Evolutionary conservation across 2,113 vertebrate genomes (phyloP).

Genomic region (Furnarius figulus): DNA sequence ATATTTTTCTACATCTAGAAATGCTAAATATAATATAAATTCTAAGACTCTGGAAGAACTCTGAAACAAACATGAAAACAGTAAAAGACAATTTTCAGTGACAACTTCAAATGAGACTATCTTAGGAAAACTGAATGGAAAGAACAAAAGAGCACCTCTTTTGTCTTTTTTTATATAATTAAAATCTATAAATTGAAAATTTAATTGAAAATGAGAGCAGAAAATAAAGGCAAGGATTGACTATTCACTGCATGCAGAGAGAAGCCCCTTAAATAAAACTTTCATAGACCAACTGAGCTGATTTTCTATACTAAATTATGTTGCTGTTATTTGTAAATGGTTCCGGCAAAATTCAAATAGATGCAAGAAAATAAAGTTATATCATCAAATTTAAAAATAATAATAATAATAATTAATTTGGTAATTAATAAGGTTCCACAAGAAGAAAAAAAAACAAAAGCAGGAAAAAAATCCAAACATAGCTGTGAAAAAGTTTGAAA

Average conservation of each 20-base stretch:
- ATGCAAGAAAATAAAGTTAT: neutral
- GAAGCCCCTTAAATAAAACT: neutral
- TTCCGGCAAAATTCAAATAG: neutral
- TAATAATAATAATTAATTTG: neutral
- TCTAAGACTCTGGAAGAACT: neutral
- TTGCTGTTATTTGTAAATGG: neutral
- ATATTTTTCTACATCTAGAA: neutral
- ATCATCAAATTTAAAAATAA: neutral
- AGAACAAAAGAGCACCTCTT: neutral
- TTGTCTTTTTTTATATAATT: neutral
- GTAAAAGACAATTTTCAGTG: neutral
- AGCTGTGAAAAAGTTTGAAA: neutral
- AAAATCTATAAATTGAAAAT: neutral
- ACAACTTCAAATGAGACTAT: neutral
- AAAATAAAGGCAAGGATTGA: slow-evolving; percentile 20
- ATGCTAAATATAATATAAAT: neutral
- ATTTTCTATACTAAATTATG: neutral
- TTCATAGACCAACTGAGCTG: neutral
- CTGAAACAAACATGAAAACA: neutral
- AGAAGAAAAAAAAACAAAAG: neutral
- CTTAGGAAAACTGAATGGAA: neutral
- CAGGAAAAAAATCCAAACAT: neutral
- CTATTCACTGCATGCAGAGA: neutral
- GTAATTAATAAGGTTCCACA: neutral
- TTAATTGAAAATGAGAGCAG: neutral